These are phyloP conservation scores for Thelaira solivaga DNA, from an alignment of 2,888 invertebrate species.

Conservation along the genomic window DNA sequence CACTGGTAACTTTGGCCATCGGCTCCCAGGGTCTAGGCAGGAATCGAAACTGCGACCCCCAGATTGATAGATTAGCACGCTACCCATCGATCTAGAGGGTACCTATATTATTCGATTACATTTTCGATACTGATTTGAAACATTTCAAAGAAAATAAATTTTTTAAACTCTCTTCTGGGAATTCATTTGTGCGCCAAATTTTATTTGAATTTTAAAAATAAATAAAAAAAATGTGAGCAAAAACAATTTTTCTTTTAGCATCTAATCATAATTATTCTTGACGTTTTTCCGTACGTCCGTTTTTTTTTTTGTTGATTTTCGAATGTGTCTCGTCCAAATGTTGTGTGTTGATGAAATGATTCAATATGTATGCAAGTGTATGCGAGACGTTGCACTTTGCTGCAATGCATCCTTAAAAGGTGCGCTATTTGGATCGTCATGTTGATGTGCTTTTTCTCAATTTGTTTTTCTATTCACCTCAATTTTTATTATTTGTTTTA, in stretches of 20 bases:
- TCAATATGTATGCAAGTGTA: neutral
- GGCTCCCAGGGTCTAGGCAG: too few relatives aligned
- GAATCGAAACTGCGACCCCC: too few relatives aligned
- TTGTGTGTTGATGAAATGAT: constrained; percentile 9
- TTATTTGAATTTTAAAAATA: constrained; percentile 43
- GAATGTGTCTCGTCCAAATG: constrained; percentile 6
- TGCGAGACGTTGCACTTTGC: constrained; percentile 23
- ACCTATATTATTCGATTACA: too few relatives aligned
- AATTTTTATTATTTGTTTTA: constrained; percentile 44
- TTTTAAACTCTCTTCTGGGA: neutral
- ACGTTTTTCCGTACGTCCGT: constrained; percentile 27
- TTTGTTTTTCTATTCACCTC: constrained; percentile 33
- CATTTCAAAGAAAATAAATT: too few relatives aligned
- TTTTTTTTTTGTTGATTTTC: constrained; percentile 1
- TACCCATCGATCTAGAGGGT: too few relatives aligned
- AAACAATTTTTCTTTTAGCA: constrained; percentile 39
- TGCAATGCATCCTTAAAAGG: constrained; percentile 62
- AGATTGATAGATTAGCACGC: too few relatives aligned
- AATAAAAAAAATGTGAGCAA: constrained; percentile 8
- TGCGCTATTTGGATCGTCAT: constrained; percentile 51
- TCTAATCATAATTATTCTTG: constrained; percentile 56
- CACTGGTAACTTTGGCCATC: too few relatives aligned
- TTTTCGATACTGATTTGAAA: too few relatives aligned
- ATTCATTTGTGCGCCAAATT: constrained; percentile 1
- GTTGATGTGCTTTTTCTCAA: neutral